phyloP scores from a whole-genome alignment of 1,140 invertebrate species.

The Bradysia coprophila region DNA sequence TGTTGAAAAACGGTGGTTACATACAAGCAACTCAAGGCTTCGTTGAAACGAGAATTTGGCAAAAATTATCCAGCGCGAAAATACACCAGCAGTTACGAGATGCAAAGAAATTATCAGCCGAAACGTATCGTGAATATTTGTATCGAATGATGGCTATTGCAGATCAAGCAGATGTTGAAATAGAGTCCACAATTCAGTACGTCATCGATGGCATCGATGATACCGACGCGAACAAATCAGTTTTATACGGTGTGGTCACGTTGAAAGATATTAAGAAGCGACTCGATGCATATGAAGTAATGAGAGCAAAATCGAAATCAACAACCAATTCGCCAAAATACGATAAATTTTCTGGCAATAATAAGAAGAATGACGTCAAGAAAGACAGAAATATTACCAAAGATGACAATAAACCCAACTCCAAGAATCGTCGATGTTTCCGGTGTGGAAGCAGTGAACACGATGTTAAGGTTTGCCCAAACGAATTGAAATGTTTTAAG shows the following conservation, averaged over 20 bases:
- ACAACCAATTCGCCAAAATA: too few relatives aligned
- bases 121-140: constrained; percentile 8
- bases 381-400: constrained; percentile 4
- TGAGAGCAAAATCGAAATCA: too few relatives aligned
- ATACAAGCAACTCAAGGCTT: constrained; percentile 8
- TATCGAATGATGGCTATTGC: constrained; percentile 13
- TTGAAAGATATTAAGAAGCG: too few relatives aligned
- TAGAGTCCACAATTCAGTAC: constrained; percentile 13
- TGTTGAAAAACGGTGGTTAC: too few relatives aligned
- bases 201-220: constrained; percentile 20
- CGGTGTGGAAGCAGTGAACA: constrained; percentile 7
- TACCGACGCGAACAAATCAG: constrained; percentile 12
- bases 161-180: constrained; percentile 12
- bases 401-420: neutral
- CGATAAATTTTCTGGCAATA: too few relatives aligned
- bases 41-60: constrained; percentile 8
- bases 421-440: constrained; percentile 8
- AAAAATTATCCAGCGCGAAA: constrained; percentile 8
- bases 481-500: constrained; percentile 10
- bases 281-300: too few relatives aligned
- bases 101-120: constrained; percentile 9
- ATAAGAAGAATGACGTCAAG: too few relatives aligned
- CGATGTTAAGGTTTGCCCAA: neutral
- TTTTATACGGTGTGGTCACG: constrained; percentile 16
- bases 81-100: constrained; percentile 7